Evolutionary conservation across 1,140 invertebrate genomes (phyloP).

Genomic region (Camponotus pennsylvanicus): DNA sequence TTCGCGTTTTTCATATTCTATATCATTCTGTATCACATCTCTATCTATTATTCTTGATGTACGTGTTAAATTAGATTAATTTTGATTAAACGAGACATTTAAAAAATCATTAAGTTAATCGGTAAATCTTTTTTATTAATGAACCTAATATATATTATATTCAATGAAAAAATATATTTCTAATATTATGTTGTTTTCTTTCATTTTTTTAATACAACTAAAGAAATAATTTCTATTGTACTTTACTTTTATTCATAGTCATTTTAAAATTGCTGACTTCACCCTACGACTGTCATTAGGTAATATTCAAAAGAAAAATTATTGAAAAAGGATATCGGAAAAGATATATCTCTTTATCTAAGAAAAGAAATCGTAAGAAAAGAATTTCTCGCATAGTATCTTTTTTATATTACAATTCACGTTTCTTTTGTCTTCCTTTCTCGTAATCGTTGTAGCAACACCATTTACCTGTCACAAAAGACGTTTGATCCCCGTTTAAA

Average conservation of each 20-base stretch:
- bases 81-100: background rate
- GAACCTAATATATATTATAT: background rate
- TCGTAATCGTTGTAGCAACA: constrained; percentile 23
- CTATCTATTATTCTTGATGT: constrained; percentile 5
- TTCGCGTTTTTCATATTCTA: constrained; percentile 13
- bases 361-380: background rate
- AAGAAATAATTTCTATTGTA: background rate
- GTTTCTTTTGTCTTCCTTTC: background rate
- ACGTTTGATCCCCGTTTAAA: constrained; percentile 51
- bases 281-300: background rate
- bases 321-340: background rate
- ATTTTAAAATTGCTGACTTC: background rate
- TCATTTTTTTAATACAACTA: background rate
- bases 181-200: background rate
- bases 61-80: constrained; percentile 5
- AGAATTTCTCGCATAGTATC: background rate
- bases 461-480: constrained; percentile 48
- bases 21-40: background rate
- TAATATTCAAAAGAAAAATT: constrained; percentile 5
- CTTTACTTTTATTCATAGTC: background rate
- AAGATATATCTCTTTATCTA: background rate
- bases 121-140: background rate
- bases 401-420: constrained; percentile 22
- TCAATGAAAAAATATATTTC: background rate
- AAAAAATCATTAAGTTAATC: background rate